Evolutionary conservation across 2,797 vertebrate genomes (phyloP).

Genomic region (Nannoperca australis): DNA sequence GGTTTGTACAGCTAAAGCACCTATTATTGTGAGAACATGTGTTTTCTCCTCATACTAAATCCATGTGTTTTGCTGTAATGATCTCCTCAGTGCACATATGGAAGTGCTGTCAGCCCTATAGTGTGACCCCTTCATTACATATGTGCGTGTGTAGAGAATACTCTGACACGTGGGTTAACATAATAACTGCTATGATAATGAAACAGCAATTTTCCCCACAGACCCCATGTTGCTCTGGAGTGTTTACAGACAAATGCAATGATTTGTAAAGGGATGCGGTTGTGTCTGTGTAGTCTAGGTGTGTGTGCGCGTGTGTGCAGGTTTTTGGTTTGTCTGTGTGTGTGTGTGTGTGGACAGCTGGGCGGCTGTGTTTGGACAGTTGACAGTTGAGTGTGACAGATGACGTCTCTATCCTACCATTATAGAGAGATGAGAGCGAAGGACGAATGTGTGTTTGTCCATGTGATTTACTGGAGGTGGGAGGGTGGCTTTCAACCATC

Average conservation of each 20-base stretch:
- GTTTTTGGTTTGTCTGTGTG: slow-evolving; percentile 6
- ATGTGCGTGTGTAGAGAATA: slow-evolving; percentile 45
- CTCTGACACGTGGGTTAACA: slow-evolving; percentile 72
- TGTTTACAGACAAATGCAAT: slow-evolving; percentile 73
- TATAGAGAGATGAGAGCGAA: slow-evolving; percentile 71
- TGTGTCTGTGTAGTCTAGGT: slow-evolving; percentile 12
- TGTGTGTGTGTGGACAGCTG: slow-evolving; percentile 47
- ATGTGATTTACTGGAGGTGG: slow-evolving; percentile 70
- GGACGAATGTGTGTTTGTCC: slow-evolving; percentile 69
- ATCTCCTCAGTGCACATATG: slow-evolving; percentile 41
- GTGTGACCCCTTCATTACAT: slow-evolving; percentile 47
- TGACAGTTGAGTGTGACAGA: slow-evolving; percentile 75
- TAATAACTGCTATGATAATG: slow-evolving; percentile 82
- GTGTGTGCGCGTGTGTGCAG: slow-evolving; percentile 27
- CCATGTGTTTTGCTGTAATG: slow-evolving; percentile 39
- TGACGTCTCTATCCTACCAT: slow-evolving; percentile 77
- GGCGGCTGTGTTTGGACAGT: slow-evolving; percentile 70
- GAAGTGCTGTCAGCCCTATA: slow-evolving; percentile 46
- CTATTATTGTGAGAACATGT: neutral
- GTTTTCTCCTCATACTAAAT: slow-evolving; percentile 37
- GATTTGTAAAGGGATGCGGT: slow-evolving; percentile 33
- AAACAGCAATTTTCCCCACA: slow-evolving; percentile 69
- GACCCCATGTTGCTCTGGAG: slow-evolving; percentile 74
- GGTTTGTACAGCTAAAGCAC: slow-evolving; percentile 10
- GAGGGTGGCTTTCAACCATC: slow-evolving; percentile 48